Evolutionary conservation across 2,888 invertebrate genomes (phyloP).

Genomic region (Phaedon cochleariae): DNA sequence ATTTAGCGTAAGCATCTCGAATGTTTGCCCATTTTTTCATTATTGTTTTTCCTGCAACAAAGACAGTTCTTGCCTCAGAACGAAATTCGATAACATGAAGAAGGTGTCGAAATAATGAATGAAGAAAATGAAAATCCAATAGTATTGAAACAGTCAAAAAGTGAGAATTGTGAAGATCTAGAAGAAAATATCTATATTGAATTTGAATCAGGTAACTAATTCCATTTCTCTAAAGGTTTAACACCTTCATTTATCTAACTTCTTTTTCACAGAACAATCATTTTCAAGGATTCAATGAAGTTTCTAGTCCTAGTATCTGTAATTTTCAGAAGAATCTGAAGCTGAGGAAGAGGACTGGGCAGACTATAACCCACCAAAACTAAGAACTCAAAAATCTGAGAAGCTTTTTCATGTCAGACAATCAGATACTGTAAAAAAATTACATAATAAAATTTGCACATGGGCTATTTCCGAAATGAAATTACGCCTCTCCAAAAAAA

Average conservation of each 20-base stretch:
- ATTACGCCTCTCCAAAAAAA: constrained; percentile 10
- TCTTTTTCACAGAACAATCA: too few relatives aligned
- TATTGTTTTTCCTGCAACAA: too few relatives aligned
- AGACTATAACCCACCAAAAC: constrained; percentile 10
- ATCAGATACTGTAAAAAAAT: constrained; percentile 7
- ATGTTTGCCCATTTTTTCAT: background rate
- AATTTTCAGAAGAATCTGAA: too few relatives aligned
- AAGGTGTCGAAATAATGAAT: constrained; percentile 2
- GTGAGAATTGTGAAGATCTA: too few relatives aligned
- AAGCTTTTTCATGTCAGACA: constrained; percentile 14
- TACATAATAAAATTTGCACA: constrained; percentile 14
- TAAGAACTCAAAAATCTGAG: constrained; percentile 11
- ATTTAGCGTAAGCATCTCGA: background rate
- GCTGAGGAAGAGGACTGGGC: background rate
- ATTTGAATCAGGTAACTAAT: too few relatives aligned
- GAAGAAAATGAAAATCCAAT: constrained; percentile 6
- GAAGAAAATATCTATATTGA: too few relatives aligned
- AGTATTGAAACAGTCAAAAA: too few relatives aligned
- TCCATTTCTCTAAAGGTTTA: too few relatives aligned
- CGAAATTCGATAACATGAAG: constrained; percentile 15
- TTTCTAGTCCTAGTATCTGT: too few relatives aligned
- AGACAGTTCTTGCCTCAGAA: constrained; percentile 13
- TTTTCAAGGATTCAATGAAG: too few relatives aligned
- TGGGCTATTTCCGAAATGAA: constrained; percentile 19
- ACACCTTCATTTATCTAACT: too few relatives aligned